Conservation (phyloP, 1,140 invertebrate species). For the Drosophila oshimai region DNA sequence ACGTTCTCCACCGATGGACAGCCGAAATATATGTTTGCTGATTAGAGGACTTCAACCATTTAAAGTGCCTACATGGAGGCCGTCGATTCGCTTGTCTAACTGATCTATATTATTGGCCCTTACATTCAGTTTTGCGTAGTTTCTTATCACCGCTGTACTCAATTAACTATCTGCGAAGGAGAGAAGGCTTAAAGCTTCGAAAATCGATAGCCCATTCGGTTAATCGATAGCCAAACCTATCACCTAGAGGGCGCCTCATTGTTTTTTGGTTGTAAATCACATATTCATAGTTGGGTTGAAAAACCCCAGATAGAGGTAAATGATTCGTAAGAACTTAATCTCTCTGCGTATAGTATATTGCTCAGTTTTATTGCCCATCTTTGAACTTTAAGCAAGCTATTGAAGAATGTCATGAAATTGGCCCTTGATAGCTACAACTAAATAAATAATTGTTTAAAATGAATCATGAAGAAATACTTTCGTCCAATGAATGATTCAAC, state of each 20-base stretch:
- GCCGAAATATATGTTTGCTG: slow-evolving; percentile 17
- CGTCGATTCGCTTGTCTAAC: background rate
- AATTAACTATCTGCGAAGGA: background rate
- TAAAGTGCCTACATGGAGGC: background rate
- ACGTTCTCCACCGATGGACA: background rate
- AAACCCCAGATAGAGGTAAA: slow-evolving; percentile 19
- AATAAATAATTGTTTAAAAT: background rate
- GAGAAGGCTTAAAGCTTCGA: slow-evolving; percentile 4
- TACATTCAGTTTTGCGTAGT: background rate
- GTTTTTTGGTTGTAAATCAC: background rate
- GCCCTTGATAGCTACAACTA: background rate
- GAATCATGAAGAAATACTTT: background rate
- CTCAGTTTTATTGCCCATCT: background rate
- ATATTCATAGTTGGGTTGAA: background rate
- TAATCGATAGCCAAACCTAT: background rate
- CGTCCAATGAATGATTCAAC: background rate
- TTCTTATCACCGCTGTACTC: background rate
- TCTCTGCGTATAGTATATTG: background rate
- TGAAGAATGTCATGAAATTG: background rate
- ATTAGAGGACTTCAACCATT: slow-evolving; percentile 9
- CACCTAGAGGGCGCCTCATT: background rate
- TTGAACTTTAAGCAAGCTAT: slow-evolving; percentile 1
- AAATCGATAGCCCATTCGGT: background rate
- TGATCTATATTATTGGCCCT: background rate
- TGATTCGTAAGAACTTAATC: slow-evolving; percentile 19